Percentiles rank a stretch among this genome's conserved stretches.
Evolutionary conservation across 2,888 invertebrate genomes (phyloP).

Genomic region (Morinoia aosen): DNA sequence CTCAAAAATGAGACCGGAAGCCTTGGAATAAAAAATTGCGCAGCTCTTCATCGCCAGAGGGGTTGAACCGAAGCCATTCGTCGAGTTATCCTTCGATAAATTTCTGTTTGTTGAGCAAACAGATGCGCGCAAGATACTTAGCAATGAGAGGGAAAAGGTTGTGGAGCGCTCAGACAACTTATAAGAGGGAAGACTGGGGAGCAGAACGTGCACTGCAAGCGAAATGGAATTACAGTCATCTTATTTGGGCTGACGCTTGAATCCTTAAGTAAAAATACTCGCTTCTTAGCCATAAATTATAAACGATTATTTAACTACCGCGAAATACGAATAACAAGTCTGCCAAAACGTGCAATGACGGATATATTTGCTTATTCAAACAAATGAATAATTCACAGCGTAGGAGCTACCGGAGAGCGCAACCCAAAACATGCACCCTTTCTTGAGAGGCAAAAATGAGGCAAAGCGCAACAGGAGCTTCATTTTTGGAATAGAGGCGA

Average conservation of each 20-base stretch:
- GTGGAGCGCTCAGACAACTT: not conserved
- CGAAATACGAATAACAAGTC: not conserved
- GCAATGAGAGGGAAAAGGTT: constrained; percentile 19
- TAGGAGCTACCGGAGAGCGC: not conserved
- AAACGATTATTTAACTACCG: not conserved
- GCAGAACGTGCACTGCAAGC: not conserved
- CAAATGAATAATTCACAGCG: not conserved
- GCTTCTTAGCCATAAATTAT: not conserved
- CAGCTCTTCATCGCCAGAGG: constrained; percentile 41
- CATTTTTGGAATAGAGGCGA: not conserved
- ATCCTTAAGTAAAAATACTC: too few relatives aligned
- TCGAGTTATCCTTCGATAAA: constrained; percentile 32
- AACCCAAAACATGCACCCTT: not conserved
- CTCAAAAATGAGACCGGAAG: not conserved
- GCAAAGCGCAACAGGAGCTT: constrained; percentile 23
- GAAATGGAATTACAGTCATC: too few relatives aligned
- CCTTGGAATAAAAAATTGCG: not conserved
- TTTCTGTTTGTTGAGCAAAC: constrained; percentile 44
- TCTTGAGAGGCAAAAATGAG: not conserved
- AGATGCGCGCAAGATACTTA: constrained; percentile 24
- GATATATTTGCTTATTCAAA: too few relatives aligned
- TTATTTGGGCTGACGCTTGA: too few relatives aligned
- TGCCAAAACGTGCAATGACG: too few relatives aligned
- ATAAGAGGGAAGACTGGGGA: not conserved
- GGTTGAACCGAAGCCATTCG: constrained; percentile 16